phyloP scores from a whole-genome alignment of 1,140 invertebrate genomes.

The Leptoteleia sp. region DNA sequence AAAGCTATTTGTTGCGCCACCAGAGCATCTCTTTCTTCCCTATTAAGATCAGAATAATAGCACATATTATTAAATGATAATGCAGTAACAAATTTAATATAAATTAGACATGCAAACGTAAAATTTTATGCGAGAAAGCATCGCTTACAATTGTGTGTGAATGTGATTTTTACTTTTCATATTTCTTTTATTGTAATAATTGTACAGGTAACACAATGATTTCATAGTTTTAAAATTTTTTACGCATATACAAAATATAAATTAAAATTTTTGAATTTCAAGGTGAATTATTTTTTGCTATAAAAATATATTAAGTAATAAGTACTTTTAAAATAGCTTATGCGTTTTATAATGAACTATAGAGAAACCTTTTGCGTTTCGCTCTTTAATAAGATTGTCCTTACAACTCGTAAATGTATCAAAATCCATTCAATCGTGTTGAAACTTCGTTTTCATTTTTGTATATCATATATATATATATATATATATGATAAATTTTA shows the following conservation, averaged over 20 bases:
- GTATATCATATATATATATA: too few relatives aligned
- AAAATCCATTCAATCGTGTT: slow-evolving; percentile 16
- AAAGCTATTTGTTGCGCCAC: slow-evolving; percentile 85
- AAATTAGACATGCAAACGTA: slow-evolving; percentile 26
- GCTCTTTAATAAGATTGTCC: slow-evolving; percentile 45
- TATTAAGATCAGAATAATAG: slow-evolving; percentile 69
- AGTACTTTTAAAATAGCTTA: not conserved
- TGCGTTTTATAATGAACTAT: slow-evolving; percentile 8
- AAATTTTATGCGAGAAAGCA: slow-evolving; percentile 25
- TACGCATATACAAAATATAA: too few relatives aligned
- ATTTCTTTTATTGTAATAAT: slow-evolving; percentile 1
- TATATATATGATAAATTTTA: too few relatives aligned
- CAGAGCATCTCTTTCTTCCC: slow-evolving; percentile 87
- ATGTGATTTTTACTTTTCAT: slow-evolving; percentile 3
- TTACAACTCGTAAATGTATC: slow-evolving; percentile 30
- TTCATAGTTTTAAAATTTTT: too few relatives aligned
- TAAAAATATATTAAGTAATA: slow-evolving; percentile 1
- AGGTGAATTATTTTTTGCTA: not conserved
- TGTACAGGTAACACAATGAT: not conserved
- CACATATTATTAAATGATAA: slow-evolving; percentile 33
- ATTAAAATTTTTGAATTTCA: too few relatives aligned
- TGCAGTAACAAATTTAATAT: slow-evolving; percentile 22
- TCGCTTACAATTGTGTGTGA: slow-evolving; percentile 11
- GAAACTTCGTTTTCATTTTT: too few relatives aligned
- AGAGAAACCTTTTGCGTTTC: slow-evolving; percentile 39